Evolutionary conservation across 2,113 vertebrate genomes (phyloP), one percentile per base, ranked within the genome.

Genomic region (Xenopus laevis): DNA sequence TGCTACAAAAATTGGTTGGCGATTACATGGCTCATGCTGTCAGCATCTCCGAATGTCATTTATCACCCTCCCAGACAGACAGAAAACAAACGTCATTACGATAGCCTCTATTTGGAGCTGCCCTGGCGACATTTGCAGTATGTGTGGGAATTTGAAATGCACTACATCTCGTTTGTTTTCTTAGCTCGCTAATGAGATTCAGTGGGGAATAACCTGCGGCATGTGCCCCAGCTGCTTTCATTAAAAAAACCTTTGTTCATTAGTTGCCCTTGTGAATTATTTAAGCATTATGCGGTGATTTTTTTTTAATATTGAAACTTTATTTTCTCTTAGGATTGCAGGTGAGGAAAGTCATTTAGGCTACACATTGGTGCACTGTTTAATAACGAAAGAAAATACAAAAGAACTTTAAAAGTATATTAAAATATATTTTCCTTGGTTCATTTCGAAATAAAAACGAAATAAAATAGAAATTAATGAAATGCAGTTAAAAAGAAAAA

Each of bases 31-130:
- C 72, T 47, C 57, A 44, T 63, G 74, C 74, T 77, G 74, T 77
- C 74, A 77, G 74, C 74, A 77, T 77, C 74, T 64, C 74, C 66
- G 67, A 77, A 77, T 64, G 74, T 67, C 74, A 77, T 77, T 77
- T 77, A 77, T 77, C 74, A 77, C 74, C 73, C 65, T 4, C 45
- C 74, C 74, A 77, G 74, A 77, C 74, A 77, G 74, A 77, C 74
- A 77, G 74, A 77, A 77, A 77, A 77, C 74, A 77, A 77, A 77
- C 74, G 66, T 77, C 74, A 77, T 77, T 55, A 63, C 63, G 73
- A 76, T 76, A 77, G 74, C 47, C 66, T 70, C 59, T 64, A 70
- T 75, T 70, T 61, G 52, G 59, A 69, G 66, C 66, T 69, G 66
- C 62, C 69, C 74, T 75, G 64, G 72, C 69, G 68, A 66, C 65